Conservation (phyloP, 2,888 invertebrate species). For the Mimachlamys varia region DNA sequence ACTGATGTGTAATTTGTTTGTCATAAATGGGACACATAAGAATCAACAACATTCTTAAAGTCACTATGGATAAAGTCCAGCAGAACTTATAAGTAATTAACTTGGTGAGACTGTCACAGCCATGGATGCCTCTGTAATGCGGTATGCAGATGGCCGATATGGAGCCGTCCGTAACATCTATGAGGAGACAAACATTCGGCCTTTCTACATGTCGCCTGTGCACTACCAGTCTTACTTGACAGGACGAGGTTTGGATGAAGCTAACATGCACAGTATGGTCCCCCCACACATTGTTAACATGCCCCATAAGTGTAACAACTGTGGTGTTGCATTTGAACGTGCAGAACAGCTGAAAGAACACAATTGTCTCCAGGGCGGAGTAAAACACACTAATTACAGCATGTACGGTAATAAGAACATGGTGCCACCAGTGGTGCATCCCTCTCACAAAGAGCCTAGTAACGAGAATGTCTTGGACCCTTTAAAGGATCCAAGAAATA, state of each 20-base stretch:
- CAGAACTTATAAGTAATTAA: background rate
- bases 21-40: background rate
- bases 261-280: slow-evolving; percentile 10
- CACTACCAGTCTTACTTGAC: slow-evolving; percentile 15
- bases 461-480: background rate
- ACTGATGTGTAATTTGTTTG: too few relatives aligned
- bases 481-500: slow-evolving; percentile 1
- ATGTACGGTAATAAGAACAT: background rate
- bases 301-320: background rate
- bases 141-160: background rate
- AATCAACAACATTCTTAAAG: background rate
- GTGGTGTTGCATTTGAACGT: slow-evolving; percentile 1
- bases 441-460: background rate
- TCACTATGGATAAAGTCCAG: background rate
- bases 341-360: slow-evolving; percentile 11
- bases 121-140: slow-evolving; percentile 17
- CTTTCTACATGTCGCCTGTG: background rate
- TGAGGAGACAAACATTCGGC: slow-evolving; percentile 12
- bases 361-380: background rate
- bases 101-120: background rate
- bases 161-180: slow-evolving; percentile 9
- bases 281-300: slow-evolving; percentile 4
- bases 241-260: background rate
- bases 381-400: background rate
- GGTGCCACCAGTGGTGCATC: background rate